These are phyloP conservation scores for Leptopilina syphax DNA, from an alignment of 2,888 invertebrate genomes.

Conservation along the genomic window DNA sequence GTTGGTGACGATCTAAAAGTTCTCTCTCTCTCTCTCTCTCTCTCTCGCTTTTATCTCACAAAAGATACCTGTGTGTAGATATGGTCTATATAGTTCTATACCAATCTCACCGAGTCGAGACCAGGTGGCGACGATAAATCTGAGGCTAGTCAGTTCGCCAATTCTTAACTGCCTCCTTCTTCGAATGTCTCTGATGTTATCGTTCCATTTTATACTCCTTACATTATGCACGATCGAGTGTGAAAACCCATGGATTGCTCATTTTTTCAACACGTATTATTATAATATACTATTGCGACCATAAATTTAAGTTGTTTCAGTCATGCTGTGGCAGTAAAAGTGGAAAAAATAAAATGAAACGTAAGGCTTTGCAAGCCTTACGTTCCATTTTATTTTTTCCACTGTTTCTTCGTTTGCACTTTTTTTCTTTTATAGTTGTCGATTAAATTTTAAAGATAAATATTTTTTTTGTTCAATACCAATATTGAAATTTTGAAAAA, in stretches of 20 bases:
- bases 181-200: constrained; percentile 12
- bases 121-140: constrained; percentile 32
- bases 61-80: neutral
- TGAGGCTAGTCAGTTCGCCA: constrained; percentile 17
- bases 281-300: too few species aligned
- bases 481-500: too few species aligned
- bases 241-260: neutral
- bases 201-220: constrained; percentile 25
- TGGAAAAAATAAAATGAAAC: too few species aligned
- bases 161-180: constrained; percentile 23
- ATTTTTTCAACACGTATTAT: neutral
- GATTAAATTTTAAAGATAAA: too few species aligned
- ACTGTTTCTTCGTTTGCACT: too few species aligned
- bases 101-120: constrained; percentile 16
- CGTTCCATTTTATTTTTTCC: too few species aligned
- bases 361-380: too few species aligned
- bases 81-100: neutral
- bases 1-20: neutral
- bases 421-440: too few species aligned
- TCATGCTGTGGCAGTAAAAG: too few species aligned
- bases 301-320: too few species aligned
- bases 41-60: too few species aligned
- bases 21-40: neutral
- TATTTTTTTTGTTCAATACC: too few species aligned
- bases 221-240: constrained; percentile 14